These are phyloP conservation scores for Canis aureus DNA, from an alignment of 2,113 vertebrate genomes.

Conservation along the genomic window DNA sequence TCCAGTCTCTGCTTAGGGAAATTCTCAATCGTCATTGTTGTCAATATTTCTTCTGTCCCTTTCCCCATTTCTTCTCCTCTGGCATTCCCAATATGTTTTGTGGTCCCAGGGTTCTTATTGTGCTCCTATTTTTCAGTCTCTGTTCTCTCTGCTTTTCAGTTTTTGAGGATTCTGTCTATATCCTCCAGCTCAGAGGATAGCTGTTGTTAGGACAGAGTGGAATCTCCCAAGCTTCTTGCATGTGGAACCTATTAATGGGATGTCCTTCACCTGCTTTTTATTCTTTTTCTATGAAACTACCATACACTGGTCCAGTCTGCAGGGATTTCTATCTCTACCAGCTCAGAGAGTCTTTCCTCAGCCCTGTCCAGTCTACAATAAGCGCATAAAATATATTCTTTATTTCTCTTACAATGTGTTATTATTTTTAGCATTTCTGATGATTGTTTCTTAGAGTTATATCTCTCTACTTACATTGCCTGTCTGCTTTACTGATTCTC, in stretches of 20 bases:
- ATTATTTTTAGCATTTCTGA: not conserved
- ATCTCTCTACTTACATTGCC: not conserved
- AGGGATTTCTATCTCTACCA: not conserved
- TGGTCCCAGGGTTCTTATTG: not conserved
- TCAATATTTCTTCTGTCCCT: not conserved
- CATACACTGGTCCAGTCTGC: not conserved
- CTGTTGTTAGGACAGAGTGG: not conserved
- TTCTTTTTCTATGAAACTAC: not conserved
- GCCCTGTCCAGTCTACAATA: not conserved
- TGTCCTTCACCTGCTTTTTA: not conserved
- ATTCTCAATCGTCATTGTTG: not conserved
- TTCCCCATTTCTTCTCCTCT: not conserved
- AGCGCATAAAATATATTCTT: not conserved
- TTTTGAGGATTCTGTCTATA: not conserved
- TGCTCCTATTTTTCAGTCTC: not conserved
- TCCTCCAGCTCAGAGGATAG: not conserved
- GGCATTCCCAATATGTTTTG: not conserved
- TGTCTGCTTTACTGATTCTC: not conserved
- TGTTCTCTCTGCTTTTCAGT: not conserved
- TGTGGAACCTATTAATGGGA: not conserved
- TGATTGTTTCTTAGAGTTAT: not conserved
- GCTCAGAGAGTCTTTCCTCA: not conserved
- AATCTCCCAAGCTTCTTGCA: not conserved
- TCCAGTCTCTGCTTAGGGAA: not conserved
- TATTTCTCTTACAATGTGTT: not conserved